Evolutionary conservation across 2,888 invertebrate genomes (phyloP).

Genomic region (Apamea anceps): DNA sequence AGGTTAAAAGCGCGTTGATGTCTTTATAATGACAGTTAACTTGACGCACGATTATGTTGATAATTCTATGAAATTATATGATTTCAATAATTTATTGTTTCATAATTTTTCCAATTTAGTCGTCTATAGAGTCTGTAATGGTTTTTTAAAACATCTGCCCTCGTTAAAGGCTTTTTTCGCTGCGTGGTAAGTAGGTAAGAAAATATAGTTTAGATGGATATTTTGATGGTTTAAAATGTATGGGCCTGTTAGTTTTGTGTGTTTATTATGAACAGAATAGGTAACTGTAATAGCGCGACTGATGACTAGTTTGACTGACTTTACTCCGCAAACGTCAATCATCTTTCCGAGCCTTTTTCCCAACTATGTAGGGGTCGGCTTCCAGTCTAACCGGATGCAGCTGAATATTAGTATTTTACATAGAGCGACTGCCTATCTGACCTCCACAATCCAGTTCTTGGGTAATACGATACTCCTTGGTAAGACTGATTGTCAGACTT

Average conservation of each 20-base stretch:
- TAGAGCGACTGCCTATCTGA: no score
- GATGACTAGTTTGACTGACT: neutral
- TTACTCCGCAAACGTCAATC: neutral
- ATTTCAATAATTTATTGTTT: conserved; percentile 61
- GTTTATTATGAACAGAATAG: neutral
- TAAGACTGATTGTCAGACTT: no score
- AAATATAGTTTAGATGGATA: neutral
- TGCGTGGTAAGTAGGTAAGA: conserved; percentile 2
- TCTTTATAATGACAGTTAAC: conserved; percentile 72
- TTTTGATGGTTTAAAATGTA: conserved; percentile 14
- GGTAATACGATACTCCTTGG: no score
- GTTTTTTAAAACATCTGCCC: conserved; percentile 60
- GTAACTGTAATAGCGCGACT: neutral
- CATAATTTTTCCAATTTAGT: conserved; percentile 48
- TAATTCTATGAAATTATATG: conserved; percentile 57
- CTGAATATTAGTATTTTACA: no score
- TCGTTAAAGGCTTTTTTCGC: conserved; percentile 28
- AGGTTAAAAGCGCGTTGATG: conserved; percentile 71
- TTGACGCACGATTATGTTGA: conserved; percentile 28
- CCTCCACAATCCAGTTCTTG: no score
- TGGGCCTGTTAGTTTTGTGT: neutral
- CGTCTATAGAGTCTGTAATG: conserved; percentile 40
- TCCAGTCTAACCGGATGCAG: no score
- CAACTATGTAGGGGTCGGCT: no score
- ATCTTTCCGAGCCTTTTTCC: no score